These are phyloP conservation scores for Camelus dromedarius DNA, from an alignment of 2,113 vertebrate species.

Conservation along the genomic window DNA sequence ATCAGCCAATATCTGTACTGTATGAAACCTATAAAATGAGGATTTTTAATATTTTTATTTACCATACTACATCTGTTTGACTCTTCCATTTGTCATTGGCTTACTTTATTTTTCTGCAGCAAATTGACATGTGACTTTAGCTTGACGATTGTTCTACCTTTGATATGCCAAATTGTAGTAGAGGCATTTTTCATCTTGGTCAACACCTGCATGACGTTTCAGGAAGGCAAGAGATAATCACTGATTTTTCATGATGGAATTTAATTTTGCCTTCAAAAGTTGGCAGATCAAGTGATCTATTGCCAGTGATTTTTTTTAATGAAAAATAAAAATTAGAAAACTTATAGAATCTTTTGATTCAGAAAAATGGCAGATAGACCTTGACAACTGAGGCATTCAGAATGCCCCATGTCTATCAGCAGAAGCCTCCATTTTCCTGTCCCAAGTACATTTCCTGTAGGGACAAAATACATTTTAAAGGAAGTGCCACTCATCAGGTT, in stretches of 20 bases:
- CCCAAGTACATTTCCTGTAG: not conserved
- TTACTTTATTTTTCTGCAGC: conserved; percentile 38
- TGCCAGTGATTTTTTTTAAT: conserved; percentile 55
- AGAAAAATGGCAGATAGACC: conserved; percentile 16
- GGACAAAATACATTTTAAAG: conserved; percentile 38
- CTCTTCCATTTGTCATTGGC: not conserved
- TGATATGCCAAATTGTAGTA: not conserved
- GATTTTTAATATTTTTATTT: not conserved
- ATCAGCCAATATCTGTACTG: not conserved
- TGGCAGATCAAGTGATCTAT: conserved; percentile 50
- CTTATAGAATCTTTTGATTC: not conserved
- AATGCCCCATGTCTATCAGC: not conserved
- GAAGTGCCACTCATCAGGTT: not conserved
- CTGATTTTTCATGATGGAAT: conserved; percentile 2
- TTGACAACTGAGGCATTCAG: conserved; percentile 13
- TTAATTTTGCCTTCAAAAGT: conserved; percentile 56
- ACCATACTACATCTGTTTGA: not conserved
- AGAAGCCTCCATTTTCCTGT: not conserved
- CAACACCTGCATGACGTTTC: conserved; percentile 57
- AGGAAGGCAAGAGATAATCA: conserved; percentile 33
- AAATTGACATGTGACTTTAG: not conserved
- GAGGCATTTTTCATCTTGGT: conserved; percentile 27
- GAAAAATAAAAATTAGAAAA: conserved; percentile 42
- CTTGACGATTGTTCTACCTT: conserved; percentile 12
- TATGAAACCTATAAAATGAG: not conserved